phyloP scores from a whole-genome alignment of 2,888 invertebrate species.

The Dynastes hyllus region DNA sequence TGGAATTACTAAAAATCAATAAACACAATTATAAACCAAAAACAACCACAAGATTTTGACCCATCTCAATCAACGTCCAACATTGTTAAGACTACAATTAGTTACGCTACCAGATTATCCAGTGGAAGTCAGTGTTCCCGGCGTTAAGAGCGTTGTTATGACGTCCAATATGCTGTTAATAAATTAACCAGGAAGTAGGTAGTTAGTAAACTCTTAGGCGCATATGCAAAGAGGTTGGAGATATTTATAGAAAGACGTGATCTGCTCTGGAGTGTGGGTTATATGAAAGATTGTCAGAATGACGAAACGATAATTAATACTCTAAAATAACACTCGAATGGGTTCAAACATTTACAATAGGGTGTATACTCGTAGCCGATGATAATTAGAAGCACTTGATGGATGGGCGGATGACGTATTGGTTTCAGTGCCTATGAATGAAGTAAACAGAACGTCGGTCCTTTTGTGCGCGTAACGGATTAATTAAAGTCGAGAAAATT shows the following conservation, averaged over 20 bases:
- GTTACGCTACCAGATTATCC: neutral
- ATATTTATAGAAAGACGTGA: constrained; percentile 2
- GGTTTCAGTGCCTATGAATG: constrained; percentile 24
- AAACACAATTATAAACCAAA: too few species aligned
- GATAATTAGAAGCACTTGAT: constrained; percentile 38
- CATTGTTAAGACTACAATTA: neutral
- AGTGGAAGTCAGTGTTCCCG: neutral
- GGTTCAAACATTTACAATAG: constrained; percentile 30
- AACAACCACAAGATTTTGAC: too few species aligned
- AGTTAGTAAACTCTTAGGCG: constrained; percentile 29
- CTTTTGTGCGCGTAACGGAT: constrained; percentile 8
- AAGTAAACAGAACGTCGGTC: constrained; percentile 1
- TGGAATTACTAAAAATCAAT: too few species aligned
- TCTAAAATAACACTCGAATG: constrained; percentile 39
- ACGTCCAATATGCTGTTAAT: constrained; percentile 41
- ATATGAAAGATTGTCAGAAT: neutral
- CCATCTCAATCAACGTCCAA: constrained; percentile 1
- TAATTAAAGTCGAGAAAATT: constrained; percentile 36
- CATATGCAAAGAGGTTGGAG: constrained; percentile 18
- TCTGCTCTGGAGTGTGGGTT: neutral
- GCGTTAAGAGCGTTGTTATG: neutral
- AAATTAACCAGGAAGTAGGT: constrained; percentile 44
- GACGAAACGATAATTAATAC: constrained; percentile 38
- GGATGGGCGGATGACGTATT: constrained; percentile 25
- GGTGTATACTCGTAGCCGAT: neutral